Evolutionary conservation across 2,113 vertebrate species (phyloP), one percentile per base, ranked within the genome.

Genomic region (Leptosomus discolor): DNA sequence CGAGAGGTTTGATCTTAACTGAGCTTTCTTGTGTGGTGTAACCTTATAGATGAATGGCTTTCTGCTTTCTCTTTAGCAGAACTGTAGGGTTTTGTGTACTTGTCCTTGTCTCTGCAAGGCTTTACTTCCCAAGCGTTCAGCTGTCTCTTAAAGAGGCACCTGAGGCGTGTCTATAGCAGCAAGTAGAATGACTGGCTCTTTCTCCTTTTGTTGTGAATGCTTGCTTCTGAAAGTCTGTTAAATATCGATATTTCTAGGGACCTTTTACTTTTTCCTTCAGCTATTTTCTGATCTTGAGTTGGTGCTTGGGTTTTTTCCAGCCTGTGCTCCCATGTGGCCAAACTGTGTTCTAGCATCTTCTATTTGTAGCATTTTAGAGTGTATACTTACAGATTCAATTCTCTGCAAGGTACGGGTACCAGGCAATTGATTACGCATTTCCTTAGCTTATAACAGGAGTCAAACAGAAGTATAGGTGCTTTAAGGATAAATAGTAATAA

Each of bases 1-100:
- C 23, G 29, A 34, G 36, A 41, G 34, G 21, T 34, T 36, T 83
- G 37, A 12, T 48, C 45, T 64, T 54, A 26, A 23, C 36, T 74
- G 51, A 87, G 69, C n/a, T 50, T 50, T 57, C 32, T 24, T 53
- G 8, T 63, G 32, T 46, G 39, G 6, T 51, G 12, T 34, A 5
- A 81, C 9, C 7, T 69, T 45, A 23, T 4, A 61, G 0, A 0
- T 6, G 36, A 64, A 27, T 32, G 9, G 6, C 7, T 5, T 8
- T 13, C 5, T 78, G 12, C 14, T 48, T 68, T n/a, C 12, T 58
- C 50, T 64, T 37, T 3, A 65, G 61, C 34, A 86, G 45, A 48
- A 39, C 34, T 53, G 36, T 32, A 45, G 37, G 11, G 1, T 48
- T 86, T 37, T 29, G 46, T 39, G 61, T 21, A 24, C 26, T 77